These are phyloP conservation scores for Suncus etruscus DNA, from an alignment of 2,113 vertebrate species.

Conservation along the genomic window DNA sequence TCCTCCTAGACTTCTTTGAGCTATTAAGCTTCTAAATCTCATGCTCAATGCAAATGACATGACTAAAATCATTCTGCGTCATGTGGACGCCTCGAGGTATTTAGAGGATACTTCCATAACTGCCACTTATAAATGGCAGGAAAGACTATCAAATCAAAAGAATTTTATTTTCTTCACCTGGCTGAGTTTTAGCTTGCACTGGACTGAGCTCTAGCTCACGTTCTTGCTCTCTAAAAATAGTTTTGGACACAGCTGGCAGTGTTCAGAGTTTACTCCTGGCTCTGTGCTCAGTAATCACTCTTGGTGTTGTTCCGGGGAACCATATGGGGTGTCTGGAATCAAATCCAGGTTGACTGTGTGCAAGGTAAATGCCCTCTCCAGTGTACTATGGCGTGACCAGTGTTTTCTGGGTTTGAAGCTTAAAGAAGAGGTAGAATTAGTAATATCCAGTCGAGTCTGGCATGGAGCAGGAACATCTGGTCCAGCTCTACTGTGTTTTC, in stretches of 20 bases:
- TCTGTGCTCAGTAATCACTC: neutral
- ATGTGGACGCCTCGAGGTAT: neutral
- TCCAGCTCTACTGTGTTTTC: too few relatives aligned
- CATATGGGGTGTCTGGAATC: too few relatives aligned
- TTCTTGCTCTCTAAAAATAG: too few relatives aligned
- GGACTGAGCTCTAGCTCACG: too few relatives aligned
- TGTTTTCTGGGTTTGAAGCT: neutral
- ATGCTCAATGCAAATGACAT: neutral
- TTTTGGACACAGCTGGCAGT: too few relatives aligned
- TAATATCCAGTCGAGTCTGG: neutral
- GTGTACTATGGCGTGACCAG: too few relatives aligned
- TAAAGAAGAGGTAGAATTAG: neutral
- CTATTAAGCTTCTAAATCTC: conserved; percentile 12
- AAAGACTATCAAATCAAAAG: neutral
- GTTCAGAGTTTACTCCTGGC: too few relatives aligned
- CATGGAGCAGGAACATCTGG: neutral
- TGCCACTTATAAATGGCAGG: neutral
- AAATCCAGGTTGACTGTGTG: too few relatives aligned
- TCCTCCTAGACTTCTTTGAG: neutral
- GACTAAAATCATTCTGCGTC: conserved; percentile 2
- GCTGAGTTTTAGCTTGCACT: neutral
- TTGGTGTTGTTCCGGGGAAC: too few relatives aligned
- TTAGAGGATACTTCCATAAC: conserved; percentile 28
- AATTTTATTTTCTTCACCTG: neutral
- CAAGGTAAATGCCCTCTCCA: too few relatives aligned